Evolutionary conservation across 2,113 vertebrate genomes (phyloP).

Genomic region (Cryptomyrus ogoouensis): DNA sequence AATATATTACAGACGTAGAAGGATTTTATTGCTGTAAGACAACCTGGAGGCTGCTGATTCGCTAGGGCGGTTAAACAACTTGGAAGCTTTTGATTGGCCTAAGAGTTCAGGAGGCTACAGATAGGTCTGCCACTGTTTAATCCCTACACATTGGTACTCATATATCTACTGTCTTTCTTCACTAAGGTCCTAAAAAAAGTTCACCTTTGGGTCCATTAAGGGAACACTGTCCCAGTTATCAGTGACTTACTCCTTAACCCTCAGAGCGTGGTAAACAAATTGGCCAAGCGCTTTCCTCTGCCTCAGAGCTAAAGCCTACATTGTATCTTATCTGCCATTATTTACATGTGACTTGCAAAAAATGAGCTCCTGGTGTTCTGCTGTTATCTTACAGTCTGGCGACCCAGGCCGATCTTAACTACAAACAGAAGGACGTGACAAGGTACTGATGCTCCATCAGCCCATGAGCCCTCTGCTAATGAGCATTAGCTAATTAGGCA

Average conservation of each 20-base stretch:
- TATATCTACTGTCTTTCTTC: not conserved
- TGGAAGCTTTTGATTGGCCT: constrained; percentile 2
- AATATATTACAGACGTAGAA: not conserved
- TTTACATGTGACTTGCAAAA: not conserved
- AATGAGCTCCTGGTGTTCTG: not conserved
- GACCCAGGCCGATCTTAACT: not conserved
- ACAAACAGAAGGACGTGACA: not conserved
- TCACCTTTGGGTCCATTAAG: not conserved
- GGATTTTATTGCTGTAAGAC: not conserved
- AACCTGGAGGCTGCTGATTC: not conserved
- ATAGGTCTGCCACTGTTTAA: not conserved
- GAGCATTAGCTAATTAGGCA: not conserved
- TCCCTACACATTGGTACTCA: not conserved
- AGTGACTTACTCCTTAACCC: not conserved
- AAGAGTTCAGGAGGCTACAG: not conserved
- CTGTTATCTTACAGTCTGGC: not conserved
- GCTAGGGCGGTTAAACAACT: not conserved
- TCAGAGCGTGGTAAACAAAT: not conserved
- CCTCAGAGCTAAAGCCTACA: constrained; percentile 1
- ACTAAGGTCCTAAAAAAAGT: not conserved
- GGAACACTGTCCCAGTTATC: not conserved
- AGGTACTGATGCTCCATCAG: not conserved
- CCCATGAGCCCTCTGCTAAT: not conserved
- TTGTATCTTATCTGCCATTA: not conserved
- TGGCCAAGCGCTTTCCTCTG: not conserved